A percentile compares a stretch with the other conserved stretches of the same genome.
phyloP scores from a whole-genome alignment of 2,888 invertebrate genomes.

The Parasteatoda lunata region DNA sequence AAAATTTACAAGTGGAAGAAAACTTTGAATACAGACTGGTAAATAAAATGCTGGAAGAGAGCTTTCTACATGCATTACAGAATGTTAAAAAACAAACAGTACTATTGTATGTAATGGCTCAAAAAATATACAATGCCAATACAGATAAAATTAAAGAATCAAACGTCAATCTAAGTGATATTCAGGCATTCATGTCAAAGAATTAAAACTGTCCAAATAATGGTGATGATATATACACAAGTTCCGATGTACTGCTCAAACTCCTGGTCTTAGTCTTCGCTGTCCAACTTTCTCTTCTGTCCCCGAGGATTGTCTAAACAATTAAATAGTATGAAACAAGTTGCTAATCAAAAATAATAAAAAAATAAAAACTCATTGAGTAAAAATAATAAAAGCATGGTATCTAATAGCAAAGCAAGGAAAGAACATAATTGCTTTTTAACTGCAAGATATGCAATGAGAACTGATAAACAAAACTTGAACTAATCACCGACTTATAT shows the following conservation, averaged over 20 bases:
- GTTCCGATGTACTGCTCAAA: slow-evolving; percentile 12
- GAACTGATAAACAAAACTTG: too few relatives aligned
- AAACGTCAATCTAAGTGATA: background rate
- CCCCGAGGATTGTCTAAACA: slow-evolving; percentile 42
- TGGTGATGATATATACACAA: slow-evolving; percentile 54
- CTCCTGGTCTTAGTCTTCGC: slow-evolving; percentile 51
- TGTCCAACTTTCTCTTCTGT: slow-evolving; percentile 63
- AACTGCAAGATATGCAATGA: too few relatives aligned
- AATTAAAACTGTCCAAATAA: slow-evolving; percentile 44
- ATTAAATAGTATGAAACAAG: background rate
- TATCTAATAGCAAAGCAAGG: too few relatives aligned
- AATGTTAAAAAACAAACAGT: background rate
- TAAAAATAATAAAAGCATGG: background rate
- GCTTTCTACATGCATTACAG: background rate
- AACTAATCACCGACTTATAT: too few relatives aligned
- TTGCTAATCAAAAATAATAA: background rate
- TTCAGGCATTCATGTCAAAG: background rate
- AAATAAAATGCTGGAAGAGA: background rate
- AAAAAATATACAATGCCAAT: slow-evolving; percentile 43
- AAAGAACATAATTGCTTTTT: too few relatives aligned
- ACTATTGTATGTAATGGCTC: background rate
- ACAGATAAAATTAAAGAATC: background rate
- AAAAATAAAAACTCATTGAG: background rate
- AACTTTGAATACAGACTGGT: background rate
- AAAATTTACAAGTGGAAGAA: background rate